A percentile compares a stretch with the other conserved stretches of the same genome.
Evolutionary conservation across 2,888 invertebrate genomes (phyloP).

Genomic region (Tinea semifulvella): DNA sequence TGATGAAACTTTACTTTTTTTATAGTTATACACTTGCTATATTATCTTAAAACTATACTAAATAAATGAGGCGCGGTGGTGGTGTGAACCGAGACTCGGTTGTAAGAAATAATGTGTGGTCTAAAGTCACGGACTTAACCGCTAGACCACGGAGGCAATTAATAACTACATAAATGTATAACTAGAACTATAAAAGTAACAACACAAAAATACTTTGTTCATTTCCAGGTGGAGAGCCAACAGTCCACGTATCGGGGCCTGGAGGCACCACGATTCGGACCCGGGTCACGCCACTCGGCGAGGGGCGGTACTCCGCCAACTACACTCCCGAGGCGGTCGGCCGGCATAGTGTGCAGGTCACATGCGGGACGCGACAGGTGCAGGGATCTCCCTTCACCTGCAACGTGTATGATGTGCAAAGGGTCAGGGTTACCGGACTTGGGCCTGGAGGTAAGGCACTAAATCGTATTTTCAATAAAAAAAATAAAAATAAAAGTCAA

Average conservation of each 20-base stretch:
- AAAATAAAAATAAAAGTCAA: too few relatives aligned
- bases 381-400: slow-evolving; percentile 93
- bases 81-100: too few relatives aligned
- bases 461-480: too few relatives aligned
- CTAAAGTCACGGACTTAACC: too few relatives aligned
- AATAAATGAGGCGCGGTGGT: too few relatives aligned
- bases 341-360: slow-evolving; percentile 83
- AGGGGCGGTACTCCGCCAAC: slow-evolving; percentile 77
- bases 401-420: slow-evolving; percentile 91
- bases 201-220: not conserved
- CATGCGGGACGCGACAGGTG: slow-evolving; percentile 84
- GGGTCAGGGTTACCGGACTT: slow-evolving; percentile 76
- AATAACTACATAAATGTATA: too few relatives aligned
- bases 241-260: slow-evolving; percentile 81
- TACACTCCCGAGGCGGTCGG: slow-evolving; percentile 90
- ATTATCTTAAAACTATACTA: too few relatives aligned
- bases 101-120: too few relatives aligned
- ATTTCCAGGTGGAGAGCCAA: slow-evolving; percentile 68
- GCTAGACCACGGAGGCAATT: too few relatives aligned
- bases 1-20: too few relatives aligned
- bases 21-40: too few relatives aligned
- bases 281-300: slow-evolving; percentile 70
- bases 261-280: slow-evolving; percentile 83
- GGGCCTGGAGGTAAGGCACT: slow-evolving; percentile 57
- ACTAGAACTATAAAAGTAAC: too few relatives aligned